These are phyloP conservation scores for Hippoglossus hippoglossus DNA, from an alignment of 2,797 vertebrate species.

Conservation along the genomic window DNA sequence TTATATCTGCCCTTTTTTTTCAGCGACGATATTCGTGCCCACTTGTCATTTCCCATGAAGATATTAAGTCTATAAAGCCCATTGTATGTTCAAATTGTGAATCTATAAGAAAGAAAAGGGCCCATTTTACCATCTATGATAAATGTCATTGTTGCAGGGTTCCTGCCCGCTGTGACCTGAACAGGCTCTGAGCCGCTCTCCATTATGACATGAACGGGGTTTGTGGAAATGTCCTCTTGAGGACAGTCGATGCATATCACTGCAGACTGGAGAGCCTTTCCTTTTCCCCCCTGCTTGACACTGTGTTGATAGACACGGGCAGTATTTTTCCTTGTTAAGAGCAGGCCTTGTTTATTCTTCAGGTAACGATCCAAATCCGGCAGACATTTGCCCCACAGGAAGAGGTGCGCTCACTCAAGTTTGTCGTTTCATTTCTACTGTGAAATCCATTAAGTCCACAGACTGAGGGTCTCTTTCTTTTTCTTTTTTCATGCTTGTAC, in stretches of 20 bases:
- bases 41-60: neutral
- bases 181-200: constrained; percentile 46
- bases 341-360: constrained; percentile 83
- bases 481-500: constrained; percentile 64
- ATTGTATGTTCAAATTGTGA: constrained; percentile 24
- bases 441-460: constrained; percentile 85
- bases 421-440: constrained; percentile 86
- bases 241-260: constrained; percentile 78
- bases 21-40: neutral
- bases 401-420: constrained; percentile 83
- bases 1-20: constrained; percentile 9
- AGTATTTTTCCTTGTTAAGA: constrained; percentile 85
- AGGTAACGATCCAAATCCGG: constrained; percentile 86
- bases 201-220: constrained; percentile 73
- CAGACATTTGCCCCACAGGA: constrained; percentile 85
- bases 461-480: constrained; percentile 56
- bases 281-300: constrained; percentile 61
- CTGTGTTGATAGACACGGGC: constrained; percentile 80
- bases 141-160: constrained; percentile 60
- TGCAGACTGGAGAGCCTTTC: constrained; percentile 71
- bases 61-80: neutral
- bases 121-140: constrained; percentile 43
- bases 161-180: constrained; percentile 53
- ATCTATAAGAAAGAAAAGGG: constrained; percentile 10
- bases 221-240: constrained; percentile 78